Base-by-base conservation (phyloP, 2,113 vertebrate species). In the Tamias sibiricus region DNA sequence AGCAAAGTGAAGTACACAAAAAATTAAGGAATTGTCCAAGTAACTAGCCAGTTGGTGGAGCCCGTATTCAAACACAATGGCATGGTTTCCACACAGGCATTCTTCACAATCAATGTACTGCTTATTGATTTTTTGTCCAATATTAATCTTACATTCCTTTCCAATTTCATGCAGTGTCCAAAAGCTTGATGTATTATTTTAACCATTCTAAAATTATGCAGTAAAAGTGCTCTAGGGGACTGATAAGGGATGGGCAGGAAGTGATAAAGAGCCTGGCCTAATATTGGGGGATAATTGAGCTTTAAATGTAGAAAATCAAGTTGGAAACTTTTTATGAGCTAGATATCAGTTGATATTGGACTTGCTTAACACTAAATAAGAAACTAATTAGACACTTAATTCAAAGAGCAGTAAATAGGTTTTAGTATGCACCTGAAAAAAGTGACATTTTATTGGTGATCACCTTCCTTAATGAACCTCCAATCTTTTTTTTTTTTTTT, bases 401-500 rank as follows among this genome's bases (percentile, higher is more conserved):
- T 97, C 75, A 94, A 95, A 95, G 68, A 83, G 59, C 59, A 94
- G 13, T 75, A 83, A 94, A 87, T 95, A 96, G 84, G 26, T 13
- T 97, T 84, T 44, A 87, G 30, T 71, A 64, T 77, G 32, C 7
- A 90, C 28, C 49, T 77, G 35, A 94, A 52, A 12, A 57, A 92
- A 95, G 77, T 40, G 20, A 1, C 77, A 85, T 94, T 97, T 95
- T 95, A 95, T 77, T 94, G 84, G 64, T 85, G 44, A 87, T 90
- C n/a, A 71, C 80, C n/a, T 83, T 94, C 81, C 24, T 94, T 89
- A 92, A 79, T 81, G 86, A 83, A 74, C 12, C 12, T 90, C 16
- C 20, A 22, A 49, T 64, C 14, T 40, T 44, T 96, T 94, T 47
- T 94, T 91, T 57, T 96, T 47, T 92, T 91, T 89, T n/a, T 89